Evolutionary conservation across 2,888 invertebrate species (phyloP), one percentile per base, ranked within the genome.

Genomic region (Drosophila neonasuta): DNA sequence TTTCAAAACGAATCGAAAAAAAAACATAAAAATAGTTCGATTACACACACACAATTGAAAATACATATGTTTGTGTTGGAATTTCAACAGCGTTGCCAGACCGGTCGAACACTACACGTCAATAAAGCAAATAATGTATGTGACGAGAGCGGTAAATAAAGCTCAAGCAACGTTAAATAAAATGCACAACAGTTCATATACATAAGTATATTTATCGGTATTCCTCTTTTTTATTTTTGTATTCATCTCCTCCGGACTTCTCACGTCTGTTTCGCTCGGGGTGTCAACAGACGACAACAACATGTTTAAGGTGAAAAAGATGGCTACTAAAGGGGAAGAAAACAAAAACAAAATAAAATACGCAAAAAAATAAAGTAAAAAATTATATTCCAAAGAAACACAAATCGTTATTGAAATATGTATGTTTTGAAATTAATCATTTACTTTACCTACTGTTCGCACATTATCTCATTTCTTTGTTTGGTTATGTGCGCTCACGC

Each of bases 361-460:
- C 58, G 66, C 54, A 67, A 73, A 71, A 71, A 36, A 74, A 71
- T 71, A 78, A 80, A 80, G 77, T 68, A 75, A 77, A 78, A 68
- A 74, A 74, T 65, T 39, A 49, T 39, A 77, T 75, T 80, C 77
- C 69, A 74, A 79, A 74, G 77, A 60, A 57, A 51, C 42, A 15
- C 17, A 64, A 13, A 52, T 52, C 7, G 34, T 36, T 11, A 46
- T 13, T 24, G n/a, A 49, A 34, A 52, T 57, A 57, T 59, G 68
- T 57, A 57, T 59, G 65, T 66, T 55, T 66, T 60, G 61, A 74
- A 75, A 77, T 69, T 15, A 66, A 69, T 67, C 61, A 57, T 55
- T 86, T 83, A 74, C 84, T 80, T 86, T 78, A 83, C 86, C 75
- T 62, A 74, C 54, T 63, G 58, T 65, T 59, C 15, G 30, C 48